Conservation (phyloP, 2,888 invertebrate species). For the Platerodrilus igneus region DNA sequence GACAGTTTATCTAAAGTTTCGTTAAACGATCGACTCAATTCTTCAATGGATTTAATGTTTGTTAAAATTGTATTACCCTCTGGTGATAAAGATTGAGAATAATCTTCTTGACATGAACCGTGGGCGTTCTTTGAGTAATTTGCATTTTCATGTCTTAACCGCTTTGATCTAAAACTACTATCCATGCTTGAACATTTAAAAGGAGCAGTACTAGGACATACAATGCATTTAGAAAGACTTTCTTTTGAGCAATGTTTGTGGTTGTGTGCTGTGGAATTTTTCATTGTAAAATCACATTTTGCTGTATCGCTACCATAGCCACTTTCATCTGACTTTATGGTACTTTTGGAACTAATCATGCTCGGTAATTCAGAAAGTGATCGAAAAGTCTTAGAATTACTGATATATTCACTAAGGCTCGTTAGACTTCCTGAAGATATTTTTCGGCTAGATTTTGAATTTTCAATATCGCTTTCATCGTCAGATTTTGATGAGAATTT, state of each 20-base stretch:
- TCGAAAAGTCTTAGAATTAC: conserved; percentile 34
- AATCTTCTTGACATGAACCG: too few species aligned
- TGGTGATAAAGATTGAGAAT: too few species aligned
- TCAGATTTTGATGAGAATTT: conserved; percentile 40
- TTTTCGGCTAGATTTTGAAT: conserved; percentile 7
- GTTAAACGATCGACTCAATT: conserved; percentile 33
- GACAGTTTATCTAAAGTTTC: conserved; percentile 33
- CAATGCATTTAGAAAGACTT: too few species aligned
- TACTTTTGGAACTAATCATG: conserved; percentile 26
- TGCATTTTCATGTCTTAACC: too few species aligned
- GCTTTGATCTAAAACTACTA: not conserved
- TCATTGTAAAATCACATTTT: conserved; percentile 7
- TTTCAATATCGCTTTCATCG: conserved; percentile 36
- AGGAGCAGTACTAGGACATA: not conserved
- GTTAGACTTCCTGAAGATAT: conserved; percentile 40
- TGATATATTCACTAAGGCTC: conserved; percentile 39
- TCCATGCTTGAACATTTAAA: not conserved
- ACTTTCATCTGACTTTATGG: conserved; percentile 51
- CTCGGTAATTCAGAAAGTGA: conserved; percentile 38
- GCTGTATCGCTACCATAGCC: conserved; percentile 60
- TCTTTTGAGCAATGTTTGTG: too few species aligned
- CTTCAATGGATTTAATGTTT: conserved; percentile 20
- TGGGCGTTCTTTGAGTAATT: not conserved
- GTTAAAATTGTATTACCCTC: not conserved
- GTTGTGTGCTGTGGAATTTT: not conserved